Base-by-base conservation (phyloP, 1,140 invertebrate species). In the Whitmania pigra region DNA sequence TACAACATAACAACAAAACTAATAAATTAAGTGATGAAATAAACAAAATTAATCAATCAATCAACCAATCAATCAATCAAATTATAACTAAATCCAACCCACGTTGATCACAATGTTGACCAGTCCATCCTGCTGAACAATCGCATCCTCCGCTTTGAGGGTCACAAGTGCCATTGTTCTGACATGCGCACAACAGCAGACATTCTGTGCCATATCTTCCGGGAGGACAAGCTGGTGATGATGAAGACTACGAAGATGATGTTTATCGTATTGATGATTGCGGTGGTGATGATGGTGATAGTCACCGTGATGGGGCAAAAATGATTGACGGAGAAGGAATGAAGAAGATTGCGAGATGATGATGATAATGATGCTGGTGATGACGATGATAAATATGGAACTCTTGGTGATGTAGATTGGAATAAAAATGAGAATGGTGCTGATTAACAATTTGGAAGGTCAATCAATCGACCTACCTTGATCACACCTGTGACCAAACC, bases 121-220 rank as follows among this genome's bases (percentile, higher is more conserved):
- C 79, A 3, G 75, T 79, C 76, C 75, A 81, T 0, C 80, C 80
- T 13, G 74, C 36, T n/a, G 73, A 63, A 74, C 80, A 81, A 20
- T 76, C 76, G 74, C 80, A 81, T 5, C 29, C 66, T 4, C 79
- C 79, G 74, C 77, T 75, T 11, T 69, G 67, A 25, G 77, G 75
- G 63, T 80, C 68, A 72, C 80, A 81, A 27, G 54, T 53, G 0
- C 74, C 79, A 57, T 85, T 88, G 80, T 94, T 91, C 78, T 86
- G 78, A 81, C 94, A 97, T 29, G 80, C 80, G 76, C 93, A 96
- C 66, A 83, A 82, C 67, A 85, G 80, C 27, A 84, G 80, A 78
- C 93, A 96, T 75, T 90, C 88, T 25, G 85, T 75, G 17, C 93
- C 93, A 80, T 85, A 95, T 54, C 84, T 88, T 11, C 88, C 88